Evolutionary conservation across 2,888 invertebrate species (phyloP), one percentile per base, ranked within the genome.

Genomic region (Aphelenchoides bicaudatus): DNA sequence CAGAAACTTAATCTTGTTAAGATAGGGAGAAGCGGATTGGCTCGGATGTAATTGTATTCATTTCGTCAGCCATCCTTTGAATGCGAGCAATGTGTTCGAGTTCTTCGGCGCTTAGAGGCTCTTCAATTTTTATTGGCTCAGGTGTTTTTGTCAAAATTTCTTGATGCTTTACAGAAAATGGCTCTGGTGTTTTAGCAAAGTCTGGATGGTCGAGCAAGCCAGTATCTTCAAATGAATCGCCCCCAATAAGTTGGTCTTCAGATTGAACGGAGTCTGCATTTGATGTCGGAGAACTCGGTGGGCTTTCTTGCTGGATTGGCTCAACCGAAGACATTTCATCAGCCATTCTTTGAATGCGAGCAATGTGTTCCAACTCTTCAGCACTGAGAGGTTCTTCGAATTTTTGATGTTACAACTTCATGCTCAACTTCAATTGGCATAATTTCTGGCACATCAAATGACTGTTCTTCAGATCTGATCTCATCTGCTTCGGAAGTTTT

Each of bases 81-180:
- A 62, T 51, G 21, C 43, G 29, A 38, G 47, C 61, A 37, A 69
- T 72, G 34, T 70, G 65, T 38, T 39, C 54, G n/a, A 43, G 25
- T 53, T 65, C 65, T 65, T 65, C 65, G 48, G 31, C 57, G 6
- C 62, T 69, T 34, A 49, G 16, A 16, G 23, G 23, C 25, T 49
- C 25, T 19, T 28, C 23, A 51, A 10, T 56, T 61, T 56, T 16
- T 8, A 10, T 8, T 53, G 30, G 28, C 59, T 39, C 23, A 57
- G 3, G 21, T 25, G 27, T 34, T 5, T 38, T 37, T 23, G 59
- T 21, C n/a, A 49, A 34, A 16, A 28, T 25, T 31, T 49, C 25
- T 19, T 28, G 16, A 51, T 6, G 28, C 37, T 56, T 16, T 8
- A 10, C 8, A 25, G 30, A 23, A 59, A 29, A 16, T 61, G 3